Evolutionary conservation across 2,888 invertebrate genomes (phyloP).

Genomic region (Pelosia muscerda): DNA sequence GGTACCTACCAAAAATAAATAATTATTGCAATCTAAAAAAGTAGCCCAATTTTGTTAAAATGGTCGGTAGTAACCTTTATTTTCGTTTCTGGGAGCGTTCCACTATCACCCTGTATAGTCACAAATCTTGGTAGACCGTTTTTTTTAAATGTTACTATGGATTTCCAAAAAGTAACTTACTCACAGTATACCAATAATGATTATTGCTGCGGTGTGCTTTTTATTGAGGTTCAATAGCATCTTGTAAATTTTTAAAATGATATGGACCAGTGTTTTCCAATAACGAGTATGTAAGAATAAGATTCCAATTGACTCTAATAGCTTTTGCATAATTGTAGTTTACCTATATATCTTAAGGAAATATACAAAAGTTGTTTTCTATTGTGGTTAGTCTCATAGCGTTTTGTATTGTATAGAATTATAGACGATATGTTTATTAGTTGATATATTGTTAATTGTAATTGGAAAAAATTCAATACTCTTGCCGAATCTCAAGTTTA

Average conservation of each 20-base stretch:
- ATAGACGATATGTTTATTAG: slow-evolving; percentile 34
- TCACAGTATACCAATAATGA: no score
- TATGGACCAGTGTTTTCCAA: neutral
- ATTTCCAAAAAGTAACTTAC: no score
- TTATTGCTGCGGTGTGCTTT: no score
- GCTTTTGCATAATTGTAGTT: neutral
- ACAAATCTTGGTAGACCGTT: no score
- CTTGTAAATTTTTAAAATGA: neutral
- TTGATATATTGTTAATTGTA: slow-evolving; percentile 10
- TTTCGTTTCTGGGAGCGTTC: no score
- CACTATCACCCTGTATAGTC: no score
- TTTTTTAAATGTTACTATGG: no score
- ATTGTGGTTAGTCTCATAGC: slow-evolving; percentile 49
- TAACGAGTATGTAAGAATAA: neutral
- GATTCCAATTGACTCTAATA: neutral
- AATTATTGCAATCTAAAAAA: no score
- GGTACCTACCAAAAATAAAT: no score
- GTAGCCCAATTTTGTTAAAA: no score
- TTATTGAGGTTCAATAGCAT: no score
- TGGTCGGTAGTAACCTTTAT: no score
- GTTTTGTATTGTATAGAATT: slow-evolving; percentile 46
- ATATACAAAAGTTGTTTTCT: slow-evolving; percentile 52
- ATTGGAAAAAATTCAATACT: neutral
- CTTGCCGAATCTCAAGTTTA: neutral
- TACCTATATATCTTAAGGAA: slow-evolving; percentile 26